phyloP scores from a whole-genome alignment of 2,113 vertebrate genomes.

The Anoura caudifer region DNA sequence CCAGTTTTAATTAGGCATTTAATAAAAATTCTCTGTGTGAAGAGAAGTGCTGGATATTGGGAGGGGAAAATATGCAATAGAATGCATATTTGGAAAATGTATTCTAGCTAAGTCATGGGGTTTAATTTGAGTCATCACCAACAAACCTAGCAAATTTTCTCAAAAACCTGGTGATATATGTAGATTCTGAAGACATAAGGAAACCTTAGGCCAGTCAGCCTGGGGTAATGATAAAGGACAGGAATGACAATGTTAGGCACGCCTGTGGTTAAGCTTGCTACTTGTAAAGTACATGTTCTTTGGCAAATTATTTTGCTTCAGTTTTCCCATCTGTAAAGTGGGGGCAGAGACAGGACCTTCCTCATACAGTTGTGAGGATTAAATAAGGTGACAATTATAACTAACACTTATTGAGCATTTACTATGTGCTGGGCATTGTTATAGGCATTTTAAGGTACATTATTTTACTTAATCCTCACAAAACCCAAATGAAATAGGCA shows the following conservation, averaged over 20 bases:
- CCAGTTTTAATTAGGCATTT: slow-evolving; percentile 74
- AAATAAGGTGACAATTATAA: background rate
- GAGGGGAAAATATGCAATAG: background rate
- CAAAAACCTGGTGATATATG: background rate
- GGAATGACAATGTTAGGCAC: background rate
- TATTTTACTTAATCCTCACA: background rate
- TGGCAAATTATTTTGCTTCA: background rate
- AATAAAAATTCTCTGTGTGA: slow-evolving; percentile 53
- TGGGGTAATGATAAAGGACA: background rate
- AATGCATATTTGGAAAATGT: slow-evolving; percentile 28
- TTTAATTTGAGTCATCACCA: background rate
- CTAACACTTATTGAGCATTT: background rate
- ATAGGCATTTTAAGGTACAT: background rate
- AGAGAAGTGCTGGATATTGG: background rate
- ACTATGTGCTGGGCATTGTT: background rate
- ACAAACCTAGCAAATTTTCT: slow-evolving; percentile 2
- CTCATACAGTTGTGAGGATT: background rate
- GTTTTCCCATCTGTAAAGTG: slow-evolving; percentile 1
- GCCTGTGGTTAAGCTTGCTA: background rate
- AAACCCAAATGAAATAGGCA: background rate
- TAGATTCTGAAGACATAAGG: slow-evolving; percentile 24
- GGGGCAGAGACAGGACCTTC: background rate
- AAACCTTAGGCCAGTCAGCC: background rate
- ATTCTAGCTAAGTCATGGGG: background rate
- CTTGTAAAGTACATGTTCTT: background rate